A percentile compares a stretch with the other conserved stretches of the same genome.
phyloP scores from a whole-genome alignment of 2,888 invertebrate species.

The Parnassius orleans region DNA sequence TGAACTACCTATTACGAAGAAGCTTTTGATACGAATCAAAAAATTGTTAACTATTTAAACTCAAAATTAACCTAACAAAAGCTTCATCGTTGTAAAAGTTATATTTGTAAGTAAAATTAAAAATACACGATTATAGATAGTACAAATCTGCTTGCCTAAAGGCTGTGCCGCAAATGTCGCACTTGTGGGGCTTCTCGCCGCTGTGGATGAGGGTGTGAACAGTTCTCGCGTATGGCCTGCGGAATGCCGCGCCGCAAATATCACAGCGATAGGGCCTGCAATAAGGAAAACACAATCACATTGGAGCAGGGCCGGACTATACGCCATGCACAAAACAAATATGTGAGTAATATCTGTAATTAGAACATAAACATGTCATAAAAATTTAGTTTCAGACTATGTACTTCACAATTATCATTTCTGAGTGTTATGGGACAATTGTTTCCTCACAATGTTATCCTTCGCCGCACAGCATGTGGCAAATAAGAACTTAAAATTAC shows the following conservation, averaged over 20 bases:
- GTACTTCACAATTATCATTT: no score
- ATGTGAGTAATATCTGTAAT: no score
- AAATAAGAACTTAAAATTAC: no score
- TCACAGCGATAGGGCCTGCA: slow-evolving; percentile 69
- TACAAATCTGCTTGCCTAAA: slow-evolving; percentile 54
- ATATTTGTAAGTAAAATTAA: not conserved
- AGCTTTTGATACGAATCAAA: no score
- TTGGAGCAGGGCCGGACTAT: not conserved
- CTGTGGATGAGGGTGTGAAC: slow-evolving; percentile 75
- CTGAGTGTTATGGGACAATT: no score
- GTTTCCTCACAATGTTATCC: no score
- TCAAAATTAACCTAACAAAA: not conserved
- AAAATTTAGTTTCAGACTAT: no score
- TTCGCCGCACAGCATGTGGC: no score
- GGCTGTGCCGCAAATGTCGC: slow-evolving; percentile 72
- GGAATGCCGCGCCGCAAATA: slow-evolving; percentile 73
- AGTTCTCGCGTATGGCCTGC: slow-evolving; percentile 70
- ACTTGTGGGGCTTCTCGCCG: slow-evolving; percentile 73
- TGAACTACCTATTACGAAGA: no score
- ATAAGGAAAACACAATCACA: not conserved
- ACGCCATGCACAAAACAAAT: no score
- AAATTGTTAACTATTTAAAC: no score
- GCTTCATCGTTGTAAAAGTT: not conserved
- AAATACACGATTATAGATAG: not conserved
- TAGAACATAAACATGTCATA: no score